Evolutionary conservation across 2,113 vertebrate species (phyloP).

Genomic region (Gnathonemus longibarbis): DNA sequence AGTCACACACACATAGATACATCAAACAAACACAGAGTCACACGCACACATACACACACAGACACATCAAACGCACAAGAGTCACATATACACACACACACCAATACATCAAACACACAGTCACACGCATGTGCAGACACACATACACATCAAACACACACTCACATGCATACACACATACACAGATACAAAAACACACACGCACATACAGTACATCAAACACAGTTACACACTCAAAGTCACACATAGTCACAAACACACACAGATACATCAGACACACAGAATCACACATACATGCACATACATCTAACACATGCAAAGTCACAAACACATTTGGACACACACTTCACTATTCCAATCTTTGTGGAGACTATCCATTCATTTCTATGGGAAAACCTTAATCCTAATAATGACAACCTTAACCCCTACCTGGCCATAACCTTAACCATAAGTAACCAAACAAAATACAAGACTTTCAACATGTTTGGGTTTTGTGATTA

Average conservation of each 20-base stretch:
- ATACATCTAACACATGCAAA: background rate
- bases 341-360: background rate
- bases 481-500: background rate
- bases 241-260: background rate
- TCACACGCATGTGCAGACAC: background rate
- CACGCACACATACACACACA: background rate
- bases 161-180: background rate
- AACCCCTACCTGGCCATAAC: background rate
- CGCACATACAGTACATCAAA: background rate
- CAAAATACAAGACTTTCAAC: background rate
- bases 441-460: background rate
- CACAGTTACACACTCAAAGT: background rate
- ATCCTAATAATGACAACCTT: background rate
- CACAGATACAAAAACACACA: background rate
- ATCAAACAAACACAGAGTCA: no score
- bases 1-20: background rate
- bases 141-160: no score
- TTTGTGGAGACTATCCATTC: background rate
- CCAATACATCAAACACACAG: background rate
- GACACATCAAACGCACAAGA: background rate
- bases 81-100: background rate
- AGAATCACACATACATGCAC: no score
- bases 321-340: background rate
- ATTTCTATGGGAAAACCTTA: background rate
- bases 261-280: no score